A percentile compares a stretch with the other conserved stretches of the same genome.
phyloP scores from a whole-genome alignment of 2,797 vertebrate species.

The Naso thynnoides region DNA sequence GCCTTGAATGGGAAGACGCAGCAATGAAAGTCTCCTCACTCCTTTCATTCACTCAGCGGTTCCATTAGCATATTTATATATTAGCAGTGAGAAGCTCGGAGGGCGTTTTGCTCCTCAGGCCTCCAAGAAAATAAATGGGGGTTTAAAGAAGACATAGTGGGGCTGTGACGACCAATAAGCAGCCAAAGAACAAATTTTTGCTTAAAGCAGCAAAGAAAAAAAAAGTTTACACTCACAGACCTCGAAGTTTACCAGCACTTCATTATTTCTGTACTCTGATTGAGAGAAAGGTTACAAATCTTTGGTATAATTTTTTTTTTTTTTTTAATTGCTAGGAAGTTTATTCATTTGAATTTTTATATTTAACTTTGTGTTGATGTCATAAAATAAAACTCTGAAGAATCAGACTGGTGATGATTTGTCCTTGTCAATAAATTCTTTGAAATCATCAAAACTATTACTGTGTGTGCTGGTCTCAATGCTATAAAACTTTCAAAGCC shows the following conservation, averaged over 20 bases:
- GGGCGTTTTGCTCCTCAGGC: constrained; percentile 27
- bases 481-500: neutral
- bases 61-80: constrained; percentile 58
- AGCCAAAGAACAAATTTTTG: neutral
- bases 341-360: neutral
- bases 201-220: neutral
- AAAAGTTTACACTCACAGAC: neutral
- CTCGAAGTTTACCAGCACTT: neutral
- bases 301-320: no score
- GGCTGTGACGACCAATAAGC: neutral
- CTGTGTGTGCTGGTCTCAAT: neutral
- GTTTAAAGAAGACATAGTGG: constrained; percentile 7
- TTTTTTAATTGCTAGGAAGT: neutral
- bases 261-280: neutral
- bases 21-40: constrained; percentile 27
- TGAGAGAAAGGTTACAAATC: neutral
- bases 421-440: neutral
- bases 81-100: constrained; percentile 38
- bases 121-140: constrained; percentile 64
- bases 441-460: neutral
- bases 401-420: neutral
- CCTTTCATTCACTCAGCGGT: constrained; percentile 45
- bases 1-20: constrained; percentile 37
- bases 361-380: neutral
- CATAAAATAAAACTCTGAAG: neutral